Percentiles rank a stretch among this genome's conserved stretches.
These are phyloP conservation scores for Lottia gigantea DNA, from an alignment of 2,888 invertebrate genomes.

Conservation along the genomic window DNA sequence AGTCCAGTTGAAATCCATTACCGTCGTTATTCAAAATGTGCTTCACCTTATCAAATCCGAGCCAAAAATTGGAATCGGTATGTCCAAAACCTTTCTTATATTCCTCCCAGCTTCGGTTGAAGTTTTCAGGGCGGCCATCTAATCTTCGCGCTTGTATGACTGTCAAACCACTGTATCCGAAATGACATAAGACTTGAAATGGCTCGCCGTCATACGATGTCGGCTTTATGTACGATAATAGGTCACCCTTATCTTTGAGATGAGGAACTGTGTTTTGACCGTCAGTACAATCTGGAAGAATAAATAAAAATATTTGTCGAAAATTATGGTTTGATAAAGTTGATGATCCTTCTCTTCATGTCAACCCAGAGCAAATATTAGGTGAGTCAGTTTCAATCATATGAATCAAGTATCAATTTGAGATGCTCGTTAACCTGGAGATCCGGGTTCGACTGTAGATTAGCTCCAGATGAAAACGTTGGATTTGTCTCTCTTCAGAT, in stretches of 20 bases:
- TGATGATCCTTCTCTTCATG: no score
- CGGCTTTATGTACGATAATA: not conserved
- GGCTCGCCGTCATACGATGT: not conserved
- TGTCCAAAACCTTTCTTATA: not conserved
- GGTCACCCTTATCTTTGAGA: not conserved
- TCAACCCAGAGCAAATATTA: no score
- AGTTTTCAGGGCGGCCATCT: not conserved
- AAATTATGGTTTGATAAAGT: no score
- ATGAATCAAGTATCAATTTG: no score
- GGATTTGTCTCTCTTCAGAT: no score
- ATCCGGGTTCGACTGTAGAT: no score
- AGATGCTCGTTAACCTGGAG: no score
- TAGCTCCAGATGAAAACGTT: no score
- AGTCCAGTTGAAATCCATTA: not conserved
- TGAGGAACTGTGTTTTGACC: not conserved
- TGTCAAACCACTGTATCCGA: not conserved
- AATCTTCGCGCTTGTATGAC: not conserved
- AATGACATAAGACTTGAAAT: not conserved
- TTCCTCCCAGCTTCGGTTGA: slow-evolving; percentile 4
- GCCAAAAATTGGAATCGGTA: not conserved
- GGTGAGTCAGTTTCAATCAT: no score
- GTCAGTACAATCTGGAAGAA: not conserved
- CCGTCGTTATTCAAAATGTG: not conserved
- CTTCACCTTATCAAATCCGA: not conserved
- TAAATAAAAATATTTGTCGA: no score